Evolutionary conservation across 2,888 invertebrate species (phyloP).

Genomic region (Augochlorella aurata): DNA sequence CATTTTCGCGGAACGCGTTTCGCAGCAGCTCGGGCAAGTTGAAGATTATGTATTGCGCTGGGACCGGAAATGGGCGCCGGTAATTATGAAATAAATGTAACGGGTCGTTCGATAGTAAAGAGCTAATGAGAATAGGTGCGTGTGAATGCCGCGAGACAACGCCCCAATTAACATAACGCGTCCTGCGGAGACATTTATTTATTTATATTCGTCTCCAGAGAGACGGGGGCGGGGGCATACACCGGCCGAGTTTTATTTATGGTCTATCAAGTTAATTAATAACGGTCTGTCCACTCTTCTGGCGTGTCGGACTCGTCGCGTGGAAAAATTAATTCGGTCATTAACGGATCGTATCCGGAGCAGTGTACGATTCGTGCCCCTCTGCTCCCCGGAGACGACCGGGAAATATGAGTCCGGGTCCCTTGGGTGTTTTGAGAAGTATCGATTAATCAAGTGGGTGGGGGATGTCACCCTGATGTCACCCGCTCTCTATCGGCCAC

Average conservation of each 20-base stretch:
- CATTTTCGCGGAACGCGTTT: neutral
- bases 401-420: slow-evolving; percentile 61
- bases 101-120: slow-evolving; percentile 74
- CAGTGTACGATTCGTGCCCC: slow-evolving; percentile 60
- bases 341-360: slow-evolving; percentile 69
- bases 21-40: slow-evolving; percentile 65
- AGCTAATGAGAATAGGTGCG: slow-evolving; percentile 81
- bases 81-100: slow-evolving; percentile 76
- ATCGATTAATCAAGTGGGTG: slow-evolving; percentile 65
- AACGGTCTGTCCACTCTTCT: slow-evolving; percentile 63
- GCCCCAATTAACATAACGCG: slow-evolving; percentile 82
- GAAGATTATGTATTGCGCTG: slow-evolving; percentile 59
- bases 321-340: slow-evolving; percentile 76
- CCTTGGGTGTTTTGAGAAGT: slow-evolving; percentile 63
- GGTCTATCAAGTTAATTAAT: slow-evolving; percentile 81
- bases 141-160: slow-evolving; percentile 79
- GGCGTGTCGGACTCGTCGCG: slow-evolving; percentile 62
- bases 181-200: slow-evolving; percentile 78
- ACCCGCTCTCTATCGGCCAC: slow-evolving; percentile 15
- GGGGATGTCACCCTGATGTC: slow-evolving; percentile 56
- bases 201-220: slow-evolving; percentile 80
- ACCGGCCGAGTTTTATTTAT: slow-evolving; percentile 76
- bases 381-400: slow-evolving; percentile 60
- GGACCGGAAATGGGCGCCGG: slow-evolving; percentile 36
- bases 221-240: slow-evolving; percentile 49